Evolutionary conservation across 2,888 invertebrate genomes (phyloP), one percentile per base, ranked within the genome.

Genomic region (Ennomos quercinarius): DNA sequence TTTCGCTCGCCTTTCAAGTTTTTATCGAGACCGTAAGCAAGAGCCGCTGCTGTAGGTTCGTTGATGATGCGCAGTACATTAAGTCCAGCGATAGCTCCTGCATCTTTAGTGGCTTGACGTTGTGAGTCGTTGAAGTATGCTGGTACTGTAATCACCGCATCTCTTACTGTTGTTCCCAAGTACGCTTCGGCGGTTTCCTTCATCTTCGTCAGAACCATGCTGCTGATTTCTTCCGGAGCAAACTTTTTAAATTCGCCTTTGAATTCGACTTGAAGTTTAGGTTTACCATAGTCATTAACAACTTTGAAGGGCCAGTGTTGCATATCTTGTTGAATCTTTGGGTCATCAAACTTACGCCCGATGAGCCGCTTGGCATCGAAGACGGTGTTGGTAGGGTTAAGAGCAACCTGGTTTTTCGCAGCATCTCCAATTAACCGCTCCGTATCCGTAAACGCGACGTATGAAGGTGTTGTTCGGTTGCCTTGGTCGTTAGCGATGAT

Each of bases 401-500:
- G 94, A 38, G 95, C 95, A 34, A 96, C 96, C 87, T 97, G 97
- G 83, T 96, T 97, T 86, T 97, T 97, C 38, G 97, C 97, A 12
- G 97, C 96, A 89, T 97, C 97, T 42, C 97, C 97, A 72, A 97
- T 96, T 39, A 97, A 92, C 48, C 97, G 93, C 84, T 97, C 97
- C 4, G 95, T 95, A 71, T 97, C 97, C 27, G 96, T 97, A 83
- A 97, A 98, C 6, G 97, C 97, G 49, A 97, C 97, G 86, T 97
- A 98, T 66, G 96, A 96, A 46, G 97, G 97, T 49, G 97, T 98
- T 9, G 97, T 97, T 51, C 97, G 92, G 85, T 97, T 97, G 64
- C 97, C 97, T 87, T 97, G 97, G 81, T 97, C 97, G 81, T 98
- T 98, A 58, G 97, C 96, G 79, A 97, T 97, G 80, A 96, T 96